A percentile compares a stretch with the other conserved stretches of the same genome.
These are phyloP conservation scores for Pongo pygmaeus DNA, from an alignment of 2,113 vertebrate genomes.

Conservation along the genomic window DNA sequence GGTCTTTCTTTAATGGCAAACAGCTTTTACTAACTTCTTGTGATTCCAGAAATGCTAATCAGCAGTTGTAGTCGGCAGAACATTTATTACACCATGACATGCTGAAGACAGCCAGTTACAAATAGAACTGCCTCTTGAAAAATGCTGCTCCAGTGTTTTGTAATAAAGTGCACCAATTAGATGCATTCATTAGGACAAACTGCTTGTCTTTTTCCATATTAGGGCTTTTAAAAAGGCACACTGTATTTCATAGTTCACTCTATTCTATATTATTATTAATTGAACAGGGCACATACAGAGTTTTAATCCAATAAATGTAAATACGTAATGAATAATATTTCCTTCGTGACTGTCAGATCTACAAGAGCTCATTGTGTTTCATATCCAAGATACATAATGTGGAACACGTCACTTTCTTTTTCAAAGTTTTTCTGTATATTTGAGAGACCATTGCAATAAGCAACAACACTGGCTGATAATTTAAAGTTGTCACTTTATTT, in stretches of 20 bases:
- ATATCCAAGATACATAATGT: conserved; percentile 35
- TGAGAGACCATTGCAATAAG: conserved; percentile 31
- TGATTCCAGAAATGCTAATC: conserved; percentile 88
- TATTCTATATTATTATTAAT: conserved; percentile 85
- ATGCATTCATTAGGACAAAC: conserved; percentile 89
- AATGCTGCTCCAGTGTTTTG: conserved; percentile 88
- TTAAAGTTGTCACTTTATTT: conserved; percentile 58
- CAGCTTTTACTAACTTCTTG: conserved; percentile 80
- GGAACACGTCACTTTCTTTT: not conserved
- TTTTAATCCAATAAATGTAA: conserved; percentile 85
- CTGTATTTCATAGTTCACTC: conserved; percentile 82
- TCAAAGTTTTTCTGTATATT: conserved; percentile 20
- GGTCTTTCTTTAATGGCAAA: conserved; percentile 82
- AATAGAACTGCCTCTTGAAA: conserved; percentile 88
- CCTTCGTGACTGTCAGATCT: conserved; percentile 71
- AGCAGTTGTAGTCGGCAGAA: conserved; percentile 86
- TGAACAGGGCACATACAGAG: conserved; percentile 82
- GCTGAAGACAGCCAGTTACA: conserved; percentile 88
- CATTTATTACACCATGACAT: conserved; percentile 89
- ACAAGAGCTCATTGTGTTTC: conserved; percentile 53
- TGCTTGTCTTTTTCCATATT: conserved; percentile 87
- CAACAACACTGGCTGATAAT: not conserved
- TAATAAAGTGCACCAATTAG: conserved; percentile 91
- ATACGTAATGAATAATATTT: conserved; percentile 85
- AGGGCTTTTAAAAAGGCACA: conserved; percentile 83